Percentiles rank a stretch among this genome's conserved stretches.
Conservation (phyloP, 2,888 invertebrate species). For the Nemapogon koenigi region DNA sequence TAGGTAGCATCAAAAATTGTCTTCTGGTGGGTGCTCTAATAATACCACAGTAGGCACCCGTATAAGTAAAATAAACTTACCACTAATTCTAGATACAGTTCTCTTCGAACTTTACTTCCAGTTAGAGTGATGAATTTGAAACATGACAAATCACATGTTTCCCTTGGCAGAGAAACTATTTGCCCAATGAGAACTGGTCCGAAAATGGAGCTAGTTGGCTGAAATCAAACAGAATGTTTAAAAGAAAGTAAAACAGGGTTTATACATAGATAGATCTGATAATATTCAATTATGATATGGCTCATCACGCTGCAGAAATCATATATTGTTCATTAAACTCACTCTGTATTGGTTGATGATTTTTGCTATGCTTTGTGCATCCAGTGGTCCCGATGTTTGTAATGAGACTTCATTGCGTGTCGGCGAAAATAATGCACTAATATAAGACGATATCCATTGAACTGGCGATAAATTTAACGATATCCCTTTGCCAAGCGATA, state of each 20-base stretch:
- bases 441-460: slow-evolving; percentile 36
- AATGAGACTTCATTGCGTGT: slow-evolving; percentile 24
- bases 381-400: slow-evolving; percentile 29
- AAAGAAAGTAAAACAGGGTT: too few species aligned
- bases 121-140: slow-evolving; percentile 24
- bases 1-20: too few species aligned
- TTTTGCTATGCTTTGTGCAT: slow-evolving; percentile 31
- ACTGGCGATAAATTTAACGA: slow-evolving; percentile 27
- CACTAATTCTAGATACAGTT: slow-evolving; percentile 23
- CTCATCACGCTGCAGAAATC: too few species aligned
- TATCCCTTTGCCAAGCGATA: neutral
- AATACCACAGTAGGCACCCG: too few species aligned
- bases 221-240: neutral
- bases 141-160: slow-evolving; percentile 34
- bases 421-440: slow-evolving; percentile 23
- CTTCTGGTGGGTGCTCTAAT: too few species aligned
- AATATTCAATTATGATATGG: too few species aligned
- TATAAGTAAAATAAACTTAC: too few species aligned
- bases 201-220: slow-evolving; percentile 15
- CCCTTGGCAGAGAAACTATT: slow-evolving; percentile 25
- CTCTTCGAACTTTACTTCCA: slow-evolving; percentile 28
- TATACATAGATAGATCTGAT: too few species aligned
- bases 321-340: slow-evolving; percentile 9
- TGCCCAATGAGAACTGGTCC: slow-evolving; percentile 22
- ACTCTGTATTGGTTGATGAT: slow-evolving; percentile 44